Evolutionary conservation across 2,113 vertebrate species (phyloP).

Genomic region (Polypterus senegalus): DNA sequence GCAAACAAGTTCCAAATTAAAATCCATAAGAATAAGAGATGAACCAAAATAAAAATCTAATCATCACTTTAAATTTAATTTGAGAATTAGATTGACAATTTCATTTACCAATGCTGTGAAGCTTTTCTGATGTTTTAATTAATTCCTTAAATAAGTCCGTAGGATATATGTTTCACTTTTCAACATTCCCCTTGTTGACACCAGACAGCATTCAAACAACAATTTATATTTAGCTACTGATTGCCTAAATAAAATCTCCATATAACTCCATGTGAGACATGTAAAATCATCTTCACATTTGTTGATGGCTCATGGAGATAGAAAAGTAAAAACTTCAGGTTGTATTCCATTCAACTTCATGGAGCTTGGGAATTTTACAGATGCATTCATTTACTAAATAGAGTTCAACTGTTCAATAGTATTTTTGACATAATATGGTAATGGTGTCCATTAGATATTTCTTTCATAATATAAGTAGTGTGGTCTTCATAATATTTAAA

Average conservation of each 20-base stretch:
- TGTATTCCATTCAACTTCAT: no score
- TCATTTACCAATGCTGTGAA: constrained; percentile 47
- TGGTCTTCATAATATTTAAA: no score
- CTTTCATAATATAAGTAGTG: no score
- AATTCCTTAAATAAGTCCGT: constrained; percentile 53
- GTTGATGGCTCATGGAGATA: constrained; percentile 28
- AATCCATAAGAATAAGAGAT: constrained; percentile 26
- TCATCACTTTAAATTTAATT: constrained; percentile 41
- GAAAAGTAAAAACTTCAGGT: constrained; percentile 12
- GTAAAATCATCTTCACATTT: constrained; percentile 13
- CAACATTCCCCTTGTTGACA: constrained; percentile 49
- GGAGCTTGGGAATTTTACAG: no score
- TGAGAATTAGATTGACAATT: constrained; percentile 51
- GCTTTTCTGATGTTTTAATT: constrained; percentile 63
- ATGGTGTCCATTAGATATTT: no score
- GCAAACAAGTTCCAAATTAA: constrained; percentile 25
- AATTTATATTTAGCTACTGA: constrained; percentile 52
- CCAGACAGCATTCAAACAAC: constrained; percentile 44
- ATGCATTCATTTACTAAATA: no score
- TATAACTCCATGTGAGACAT: constrained; percentile 12
- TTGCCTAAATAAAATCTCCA: constrained; percentile 45
- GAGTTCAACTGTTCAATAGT: no score
- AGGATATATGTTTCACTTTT: constrained; percentile 47
- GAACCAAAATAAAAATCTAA: constrained; percentile 26
- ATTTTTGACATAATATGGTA: no score